Conservation (phyloP, 2,888 invertebrate species). For the Andrena marginata region DNA sequence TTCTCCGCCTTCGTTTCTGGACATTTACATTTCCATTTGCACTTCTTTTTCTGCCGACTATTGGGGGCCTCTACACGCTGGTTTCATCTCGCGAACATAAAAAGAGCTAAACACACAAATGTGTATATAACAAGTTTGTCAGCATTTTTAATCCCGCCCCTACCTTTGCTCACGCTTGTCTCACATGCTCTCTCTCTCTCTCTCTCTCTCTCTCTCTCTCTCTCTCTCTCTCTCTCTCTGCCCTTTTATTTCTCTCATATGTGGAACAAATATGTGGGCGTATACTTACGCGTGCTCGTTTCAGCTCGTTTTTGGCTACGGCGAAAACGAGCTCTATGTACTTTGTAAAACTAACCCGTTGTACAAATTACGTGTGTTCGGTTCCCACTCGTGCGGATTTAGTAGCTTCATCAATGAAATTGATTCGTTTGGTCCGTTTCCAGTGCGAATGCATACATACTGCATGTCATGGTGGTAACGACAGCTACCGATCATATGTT, state of each 20-base stretch:
- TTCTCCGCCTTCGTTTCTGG: constrained; percentile 26
- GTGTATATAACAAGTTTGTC: constrained; percentile 81
- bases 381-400: constrained; percentile 77
- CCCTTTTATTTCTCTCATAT: constrained; percentile 34
- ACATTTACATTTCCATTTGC: constrained; percentile 7
- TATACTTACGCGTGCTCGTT: constrained; percentile 35
- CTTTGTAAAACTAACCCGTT: constrained; percentile 76
- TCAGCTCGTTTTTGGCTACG: constrained; percentile 52
- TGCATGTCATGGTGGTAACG: constrained; percentile 13
- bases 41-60: constrained; percentile 2
- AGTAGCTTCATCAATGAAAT: constrained; percentile 83
- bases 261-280: constrained; percentile 31
- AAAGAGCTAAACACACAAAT: constrained; percentile 77
- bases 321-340: constrained; percentile 52
- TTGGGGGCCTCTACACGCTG: constrained; percentile 22
- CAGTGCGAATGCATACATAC: constrained; percentile 33
- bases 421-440: constrained; percentile 75
- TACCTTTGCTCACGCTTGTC: constrained; percentile 38
- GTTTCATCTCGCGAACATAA: constrained; percentile 69
- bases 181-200: constrained; percentile 28
- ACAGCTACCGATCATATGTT: constrained; percentile 49
- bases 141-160: constrained; percentile 80
- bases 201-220: constrained; percentile 37
- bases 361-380: constrained; percentile 80
- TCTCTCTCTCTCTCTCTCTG: constrained; percentile 20